Base-by-base conservation (phyloP, 2,797 vertebrate species). In the Diglossa cyanea region DNA sequence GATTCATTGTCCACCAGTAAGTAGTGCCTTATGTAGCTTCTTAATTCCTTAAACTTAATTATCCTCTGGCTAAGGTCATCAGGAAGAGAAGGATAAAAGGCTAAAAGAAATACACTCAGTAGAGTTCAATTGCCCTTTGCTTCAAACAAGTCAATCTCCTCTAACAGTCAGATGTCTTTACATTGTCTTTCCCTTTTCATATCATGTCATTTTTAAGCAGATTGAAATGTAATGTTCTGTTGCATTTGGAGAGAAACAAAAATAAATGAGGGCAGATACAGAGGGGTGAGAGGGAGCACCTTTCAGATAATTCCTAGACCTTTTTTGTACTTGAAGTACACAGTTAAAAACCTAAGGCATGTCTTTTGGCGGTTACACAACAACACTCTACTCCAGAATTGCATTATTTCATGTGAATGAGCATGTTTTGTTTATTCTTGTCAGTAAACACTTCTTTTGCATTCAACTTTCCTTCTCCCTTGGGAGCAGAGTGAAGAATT, bases 361-460 rank as follows among this genome's bases (percentile, higher is more conserved):
- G 25, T 92, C 44, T 94, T 96, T 85, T 93, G 40, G 73, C 85
- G 80, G 94, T 96, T 97, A 90, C 87, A 90, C 71, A 71, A 25
- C 63, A 70, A 35, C 58, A 67, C 33, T 39, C 30, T 79, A 83
- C 95, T 91, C 62, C 33, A 89, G 82, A 95, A 96, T 80, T 81
- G 40, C 47, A 77, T 91, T 95, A 93, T 96, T 96, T 96, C 55
- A 54, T 86, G 88, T 79, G 94, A 97, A 95, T 97, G 96, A 97
- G 47, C 95, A 75, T 91, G 63, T 88, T 97, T 97, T 93, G 86
- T 96, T 98, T 96, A 93, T 90, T 95, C 93, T 94, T 93, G 90
- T 86, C 75, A 92, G 68, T 96, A 97, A 97, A 97, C 80, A 94
- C 40, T 81, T 96, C 86, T 95, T 95, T 89, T 93, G 95, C 86